Percentiles rank a stretch among this genome's conserved stretches.
Evolutionary conservation across 2,113 vertebrate genomes (phyloP).

Genomic region (Columba livia): DNA sequence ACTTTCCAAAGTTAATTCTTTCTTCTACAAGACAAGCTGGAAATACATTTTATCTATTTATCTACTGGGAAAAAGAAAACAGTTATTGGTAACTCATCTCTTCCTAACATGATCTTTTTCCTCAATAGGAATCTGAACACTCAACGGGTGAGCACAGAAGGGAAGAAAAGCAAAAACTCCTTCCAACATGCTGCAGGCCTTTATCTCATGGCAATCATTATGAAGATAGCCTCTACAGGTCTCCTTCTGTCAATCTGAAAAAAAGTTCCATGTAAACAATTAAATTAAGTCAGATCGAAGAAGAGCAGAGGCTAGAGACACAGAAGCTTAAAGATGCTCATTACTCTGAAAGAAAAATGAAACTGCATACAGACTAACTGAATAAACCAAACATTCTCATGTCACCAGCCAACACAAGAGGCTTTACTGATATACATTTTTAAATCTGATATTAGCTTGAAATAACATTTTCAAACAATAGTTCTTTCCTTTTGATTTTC

Average conservation of each 20-base stretch:
- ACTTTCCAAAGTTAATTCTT: not conserved
- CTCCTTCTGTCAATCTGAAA: not conserved
- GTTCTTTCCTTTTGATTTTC: constrained; percentile 13
- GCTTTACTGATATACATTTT: not conserved
- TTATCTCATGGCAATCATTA: not conserved
- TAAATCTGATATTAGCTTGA: constrained; percentile 6
- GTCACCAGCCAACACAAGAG: not conserved
- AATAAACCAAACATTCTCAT: not conserved
- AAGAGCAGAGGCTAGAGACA: not conserved
- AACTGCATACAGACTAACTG: not conserved
- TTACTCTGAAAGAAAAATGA: not conserved
- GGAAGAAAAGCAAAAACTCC: not conserved
- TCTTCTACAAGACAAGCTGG: not conserved
- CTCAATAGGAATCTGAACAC: not conserved
- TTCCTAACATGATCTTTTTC: not conserved
- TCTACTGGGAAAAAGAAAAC: not conserved
- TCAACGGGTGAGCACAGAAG: not conserved
- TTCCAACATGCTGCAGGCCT: not conserved
- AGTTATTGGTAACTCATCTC: not conserved
- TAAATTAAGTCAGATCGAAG: not conserved
- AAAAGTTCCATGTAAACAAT: not conserved
- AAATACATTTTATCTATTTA: not conserved
- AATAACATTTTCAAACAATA: constrained; percentile 19
- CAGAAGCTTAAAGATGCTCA: not conserved
- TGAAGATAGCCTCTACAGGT: not conserved